These are phyloP conservation scores for Bovichtus diacanthus DNA, from an alignment of 2,797 vertebrate species.

Conservation along the genomic window DNA sequence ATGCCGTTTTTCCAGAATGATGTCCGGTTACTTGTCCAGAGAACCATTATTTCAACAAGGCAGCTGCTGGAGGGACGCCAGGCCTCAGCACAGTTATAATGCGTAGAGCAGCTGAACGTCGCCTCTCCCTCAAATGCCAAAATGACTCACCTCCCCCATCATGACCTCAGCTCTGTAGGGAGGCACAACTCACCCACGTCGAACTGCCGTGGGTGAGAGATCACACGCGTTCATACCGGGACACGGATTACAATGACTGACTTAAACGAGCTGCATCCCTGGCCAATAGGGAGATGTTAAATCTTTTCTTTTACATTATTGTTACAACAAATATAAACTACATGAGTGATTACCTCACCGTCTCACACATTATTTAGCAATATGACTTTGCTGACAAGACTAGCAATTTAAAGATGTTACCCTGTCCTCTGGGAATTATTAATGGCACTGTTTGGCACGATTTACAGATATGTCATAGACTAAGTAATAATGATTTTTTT, in stretches of 20 bases:
- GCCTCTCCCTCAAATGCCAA: constrained; percentile 58
- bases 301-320: not conserved
- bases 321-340: not conserved
- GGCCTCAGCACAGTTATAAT: constrained; percentile 56
- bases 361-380: not conserved
- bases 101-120: constrained; percentile 74
- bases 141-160: constrained; percentile 77
- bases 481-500: not conserved
- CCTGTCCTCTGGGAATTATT: not conserved
- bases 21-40: constrained; percentile 36
- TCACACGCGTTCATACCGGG: constrained; percentile 31
- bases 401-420: not conserved
- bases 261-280: constrained; percentile 19
- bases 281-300: not conserved
- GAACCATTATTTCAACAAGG: constrained; percentile 45
- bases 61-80: constrained; percentile 52
- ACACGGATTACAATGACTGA: constrained; percentile 1
- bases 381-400: not conserved
- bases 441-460: not conserved
- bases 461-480: not conserved
- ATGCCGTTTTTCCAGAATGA: constrained; percentile 34
- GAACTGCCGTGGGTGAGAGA: constrained; percentile 45
- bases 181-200: constrained; percentile 59
- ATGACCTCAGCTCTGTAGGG: constrained; percentile 71
- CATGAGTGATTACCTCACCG: not conserved